Base-by-base conservation (phyloP, 2,888 invertebrate genomes). In the Drosophila nr. medialis region DNA sequence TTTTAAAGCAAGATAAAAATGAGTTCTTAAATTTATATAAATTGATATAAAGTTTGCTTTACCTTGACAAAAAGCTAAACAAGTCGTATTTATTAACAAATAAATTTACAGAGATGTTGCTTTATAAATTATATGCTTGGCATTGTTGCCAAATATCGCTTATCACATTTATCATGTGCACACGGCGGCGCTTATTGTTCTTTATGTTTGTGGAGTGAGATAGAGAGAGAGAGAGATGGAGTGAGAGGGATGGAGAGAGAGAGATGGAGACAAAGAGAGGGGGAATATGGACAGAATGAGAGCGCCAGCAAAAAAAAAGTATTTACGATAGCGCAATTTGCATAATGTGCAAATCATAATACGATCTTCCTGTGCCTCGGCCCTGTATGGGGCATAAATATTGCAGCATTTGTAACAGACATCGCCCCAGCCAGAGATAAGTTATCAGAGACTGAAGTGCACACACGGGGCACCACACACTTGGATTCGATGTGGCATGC, bases 261-360 rank as follows among this genome's bases (percentile, higher is more conserved):
- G 55, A 21, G 55, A 18, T 45, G 53, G 42, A 55, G 10, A 11
- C 0, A 32, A 4, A 32, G 10, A 11, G 32, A 32, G 11, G 64
- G 53, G 50, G 38, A 15, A 7, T 36, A 18, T 18, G 15, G 18
- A n/a, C 2, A 45, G 38, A 38, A 38, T 38, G 38, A 21, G 38
- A n/a, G 24, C 13, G 34, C 13, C 34, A 30, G 53, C 29, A 36
- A 40, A 53, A 62, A 60, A 70, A 71, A 77, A 69, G 78, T 88
- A 86, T 85, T 90, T 83, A 83, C 90, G 86, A 86, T 90, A 85
- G 83, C 78, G 83, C 81, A 90, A 86, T 86, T 86, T 86, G 86
- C 86, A 86, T 86, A 86, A 86, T 86, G 90, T 90, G 86, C 88
- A 90, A 86, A 86, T 86, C 83, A 86, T 86, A 86, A 86, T 83